phyloP scores from a whole-genome alignment of 2,797 vertebrate species.

The Ctenopoma kingsleyae region DNA sequence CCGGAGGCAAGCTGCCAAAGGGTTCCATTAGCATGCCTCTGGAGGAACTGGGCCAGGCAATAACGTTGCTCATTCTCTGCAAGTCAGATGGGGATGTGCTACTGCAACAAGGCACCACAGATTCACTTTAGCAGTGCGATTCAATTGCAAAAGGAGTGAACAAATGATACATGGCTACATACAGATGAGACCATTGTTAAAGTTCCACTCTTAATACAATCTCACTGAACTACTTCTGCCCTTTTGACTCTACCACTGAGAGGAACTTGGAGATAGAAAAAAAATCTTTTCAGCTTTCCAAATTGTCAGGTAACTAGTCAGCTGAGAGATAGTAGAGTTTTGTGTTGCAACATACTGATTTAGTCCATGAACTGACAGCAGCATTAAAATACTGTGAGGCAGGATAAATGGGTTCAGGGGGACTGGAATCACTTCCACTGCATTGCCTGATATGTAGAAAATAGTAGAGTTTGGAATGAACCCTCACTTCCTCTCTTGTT shows the following conservation, averaged over 20 bases:
- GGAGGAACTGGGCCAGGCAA: constrained; percentile 70
- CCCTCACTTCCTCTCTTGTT: neutral
- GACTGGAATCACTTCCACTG: constrained; percentile 1
- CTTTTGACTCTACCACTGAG: constrained; percentile 36
- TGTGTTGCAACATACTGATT: constrained; percentile 23
- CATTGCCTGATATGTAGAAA: neutral
- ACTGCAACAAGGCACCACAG: constrained; percentile 48
- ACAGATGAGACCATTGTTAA: constrained; percentile 46
- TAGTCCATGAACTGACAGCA: constrained; percentile 38
- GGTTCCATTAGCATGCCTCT: constrained; percentile 78
- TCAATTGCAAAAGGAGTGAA: constrained; percentile 62
- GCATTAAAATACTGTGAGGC: constrained; percentile 29
- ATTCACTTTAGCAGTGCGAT: constrained; percentile 54
- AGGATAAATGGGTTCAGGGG: constrained; percentile 23
- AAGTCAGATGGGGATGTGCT: constrained; percentile 65
- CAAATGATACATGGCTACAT: constrained; percentile 57
- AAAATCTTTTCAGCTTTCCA: constrained; percentile 15
- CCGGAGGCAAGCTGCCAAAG: constrained; percentile 76
- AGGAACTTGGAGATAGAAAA: constrained; percentile 4
- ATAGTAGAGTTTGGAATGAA: neutral
- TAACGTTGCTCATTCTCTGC: constrained; percentile 70
- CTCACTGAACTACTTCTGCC: constrained; percentile 39
- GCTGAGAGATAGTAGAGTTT: constrained; percentile 33
- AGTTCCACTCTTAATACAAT: constrained; percentile 60
- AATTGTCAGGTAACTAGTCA: constrained; percentile 36